These are phyloP conservation scores for Zingel zingel DNA, from an alignment of 2,113 vertebrate genomes.

Conservation along the genomic window DNA sequence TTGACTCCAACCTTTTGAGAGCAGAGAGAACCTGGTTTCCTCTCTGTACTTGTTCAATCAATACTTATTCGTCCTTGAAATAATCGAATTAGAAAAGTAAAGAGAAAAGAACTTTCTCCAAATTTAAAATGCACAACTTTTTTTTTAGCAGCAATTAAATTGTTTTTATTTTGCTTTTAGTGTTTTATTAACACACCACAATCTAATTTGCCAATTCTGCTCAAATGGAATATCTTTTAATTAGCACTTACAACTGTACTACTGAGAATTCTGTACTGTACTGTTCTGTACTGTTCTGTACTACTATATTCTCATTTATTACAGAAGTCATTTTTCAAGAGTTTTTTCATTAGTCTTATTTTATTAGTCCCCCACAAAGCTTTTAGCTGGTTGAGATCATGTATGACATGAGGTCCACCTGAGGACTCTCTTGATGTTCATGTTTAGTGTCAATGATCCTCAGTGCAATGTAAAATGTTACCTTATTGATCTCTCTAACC, in stretches of 20 bases:
- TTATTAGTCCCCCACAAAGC: neutral
- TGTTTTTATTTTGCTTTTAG: conserved; percentile 9
- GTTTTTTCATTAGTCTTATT: conserved; percentile 10
- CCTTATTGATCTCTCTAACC: conserved; percentile 3
- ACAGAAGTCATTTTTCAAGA: conserved; percentile 3
- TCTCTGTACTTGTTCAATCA: conserved; percentile 86
- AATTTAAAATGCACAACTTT: conserved; percentile 18
- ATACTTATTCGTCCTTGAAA: conserved; percentile 92
- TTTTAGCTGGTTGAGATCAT: conserved; percentile 3
- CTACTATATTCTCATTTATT: neutral
- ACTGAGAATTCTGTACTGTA: neutral
- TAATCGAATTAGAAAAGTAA: conserved; percentile 81
- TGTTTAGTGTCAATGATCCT: neutral
- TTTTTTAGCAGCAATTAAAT: neutral
- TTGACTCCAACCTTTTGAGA: conserved; percentile 93
- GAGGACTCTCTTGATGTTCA: neutral
- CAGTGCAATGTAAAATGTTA: neutral
- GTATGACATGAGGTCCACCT: conserved; percentile 8
- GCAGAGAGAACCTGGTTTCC: conserved; percentile 84
- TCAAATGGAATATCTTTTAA: conserved; percentile 3
- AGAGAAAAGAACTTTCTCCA: conserved; percentile 31
- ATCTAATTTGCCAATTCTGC: conserved; percentile 1
- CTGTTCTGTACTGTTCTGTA: too few relatives aligned
- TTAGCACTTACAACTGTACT: neutral
- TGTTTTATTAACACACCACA: neutral